Base-by-base conservation (phyloP, 2,113 vertebrate genomes). In the Gasterosteus aculeatus region DNA sequence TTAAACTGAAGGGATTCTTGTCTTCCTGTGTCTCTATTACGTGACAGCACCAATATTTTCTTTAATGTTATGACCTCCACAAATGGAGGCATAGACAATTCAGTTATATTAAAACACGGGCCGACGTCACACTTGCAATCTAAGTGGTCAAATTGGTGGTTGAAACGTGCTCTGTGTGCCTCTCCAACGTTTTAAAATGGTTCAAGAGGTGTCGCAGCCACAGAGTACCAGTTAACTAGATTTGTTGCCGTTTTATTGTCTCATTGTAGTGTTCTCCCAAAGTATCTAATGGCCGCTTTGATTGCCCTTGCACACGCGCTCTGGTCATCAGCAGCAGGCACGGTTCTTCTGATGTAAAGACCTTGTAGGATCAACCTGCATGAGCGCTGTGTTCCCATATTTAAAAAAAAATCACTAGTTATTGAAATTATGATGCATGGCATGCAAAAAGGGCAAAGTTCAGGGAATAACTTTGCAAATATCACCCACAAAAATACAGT, bases 91-190 rank as follows among this genome's bases (percentile, higher is more conserved):
- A 6, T 9, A 42, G 68, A 31, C 33, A 64, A 44, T 1, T 26
- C 3, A 11, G 3, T 41, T 15, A 14, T 19, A 29, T 49, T 47
- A 35, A 51, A 47, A 18, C 42, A 60, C 5, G 1, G 18, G 9
- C 59, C 66, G 29, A 41, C 41, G 11, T 47, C 57, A 66, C 56
- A 26, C 14, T 31, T 22, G 42, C 66, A 71, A 75, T 22, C 64
- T 47, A 42, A 61, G 33, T 62, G 75, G 63, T 81, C 63, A 69
- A 66, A 80, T 38, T 63, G 74, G 18, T 47, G 44, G 60, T 77
- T 70, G 47, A 79, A 81, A 70, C 62, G 42, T 0, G 19, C 49
- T 77, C 7, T 38, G 22, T 49, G 18, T 63, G 44, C 65, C 72
- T 61, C 75, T 76, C 41, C 2, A 60, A 18, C 2, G 22, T 51